phyloP scores from a whole-genome alignment of 2,113 vertebrate genomes.

The Orcinus orca region DNA sequence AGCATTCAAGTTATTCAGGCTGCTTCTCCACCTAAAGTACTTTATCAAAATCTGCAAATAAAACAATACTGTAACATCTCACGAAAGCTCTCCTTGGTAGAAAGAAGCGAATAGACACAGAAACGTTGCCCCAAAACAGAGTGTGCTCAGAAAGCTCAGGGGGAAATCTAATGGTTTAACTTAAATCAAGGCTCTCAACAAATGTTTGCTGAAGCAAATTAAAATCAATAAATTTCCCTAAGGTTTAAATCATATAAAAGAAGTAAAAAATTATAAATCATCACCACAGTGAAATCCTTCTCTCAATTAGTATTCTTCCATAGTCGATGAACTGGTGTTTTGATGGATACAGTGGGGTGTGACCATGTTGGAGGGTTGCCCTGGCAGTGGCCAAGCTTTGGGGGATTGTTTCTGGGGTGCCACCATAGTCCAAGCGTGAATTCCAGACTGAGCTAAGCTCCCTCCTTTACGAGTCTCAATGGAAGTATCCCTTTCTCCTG shows the following conservation, averaged over 20 bases:
- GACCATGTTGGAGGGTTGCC: background rate
- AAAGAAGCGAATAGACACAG: background rate
- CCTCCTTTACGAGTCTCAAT: background rate
- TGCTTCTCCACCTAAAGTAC: background rate
- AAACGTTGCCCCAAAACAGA: background rate
- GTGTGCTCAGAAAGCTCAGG: background rate
- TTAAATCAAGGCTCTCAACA: slow-evolving; percentile 9
- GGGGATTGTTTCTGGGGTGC: too few relatives aligned
- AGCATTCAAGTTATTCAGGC: slow-evolving; percentile 33
- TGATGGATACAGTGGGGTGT: background rate
- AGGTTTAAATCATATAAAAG: slow-evolving; percentile 54
- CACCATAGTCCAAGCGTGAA: background rate
- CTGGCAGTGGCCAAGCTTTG: background rate
- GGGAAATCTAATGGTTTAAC: background rate
- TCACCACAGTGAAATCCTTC: background rate
- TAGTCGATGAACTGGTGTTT: background rate
- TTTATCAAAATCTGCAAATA: slow-evolving; percentile 19
- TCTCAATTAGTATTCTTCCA: slow-evolving; percentile 3
- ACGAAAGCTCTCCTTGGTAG: background rate
- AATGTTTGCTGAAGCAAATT: slow-evolving; percentile 54
- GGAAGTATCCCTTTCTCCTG: background rate
- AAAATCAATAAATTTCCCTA: slow-evolving; percentile 54
- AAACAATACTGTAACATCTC: slow-evolving; percentile 26
- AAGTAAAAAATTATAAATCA: slow-evolving; percentile 43
- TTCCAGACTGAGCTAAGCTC: background rate